phyloP scores from a whole-genome alignment of 2,888 invertebrate species.

The Drepana falcataria region DNA sequence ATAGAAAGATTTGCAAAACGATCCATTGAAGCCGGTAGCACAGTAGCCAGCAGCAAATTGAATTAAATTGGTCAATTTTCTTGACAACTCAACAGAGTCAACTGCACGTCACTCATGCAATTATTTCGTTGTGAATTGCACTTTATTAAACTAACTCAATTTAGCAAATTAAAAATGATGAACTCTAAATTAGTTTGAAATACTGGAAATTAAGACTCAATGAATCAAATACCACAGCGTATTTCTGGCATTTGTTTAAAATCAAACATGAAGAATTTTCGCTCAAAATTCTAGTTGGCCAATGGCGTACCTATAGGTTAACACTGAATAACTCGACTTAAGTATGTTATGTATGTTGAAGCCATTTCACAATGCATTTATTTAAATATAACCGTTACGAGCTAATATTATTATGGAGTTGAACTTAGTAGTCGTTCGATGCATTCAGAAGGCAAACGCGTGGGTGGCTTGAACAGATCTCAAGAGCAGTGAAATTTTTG shows the following conservation, averaged over 20 bases:
- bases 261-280: too few species aligned
- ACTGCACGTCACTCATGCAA: not conserved
- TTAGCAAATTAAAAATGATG: too few species aligned
- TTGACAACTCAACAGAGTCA: not conserved
- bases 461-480: slow-evolving; percentile 55
- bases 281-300: too few species aligned
- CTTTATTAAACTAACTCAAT: not conserved
- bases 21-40: not conserved
- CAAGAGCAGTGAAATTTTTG: slow-evolving; percentile 60
- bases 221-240: too few species aligned
- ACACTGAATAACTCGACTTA: too few species aligned
- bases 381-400: slow-evolving; percentile 1
- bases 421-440: not conserved
- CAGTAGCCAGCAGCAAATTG: not conserved
- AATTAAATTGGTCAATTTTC: not conserved
- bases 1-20: not conserved
- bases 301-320: too few species aligned
- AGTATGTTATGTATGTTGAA: too few species aligned
- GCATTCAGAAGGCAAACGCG: slow-evolving; percentile 19
- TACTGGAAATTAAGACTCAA: too few species aligned
- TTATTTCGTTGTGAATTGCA: not conserved
- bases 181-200: too few species aligned
- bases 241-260: too few species aligned
- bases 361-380: not conserved
- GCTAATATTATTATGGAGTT: not conserved